Evolutionary conservation across 2,113 vertebrate genomes (phyloP), one percentile per base, ranked within the genome.

Genomic region (Ancistrus triradiatus): DNA sequence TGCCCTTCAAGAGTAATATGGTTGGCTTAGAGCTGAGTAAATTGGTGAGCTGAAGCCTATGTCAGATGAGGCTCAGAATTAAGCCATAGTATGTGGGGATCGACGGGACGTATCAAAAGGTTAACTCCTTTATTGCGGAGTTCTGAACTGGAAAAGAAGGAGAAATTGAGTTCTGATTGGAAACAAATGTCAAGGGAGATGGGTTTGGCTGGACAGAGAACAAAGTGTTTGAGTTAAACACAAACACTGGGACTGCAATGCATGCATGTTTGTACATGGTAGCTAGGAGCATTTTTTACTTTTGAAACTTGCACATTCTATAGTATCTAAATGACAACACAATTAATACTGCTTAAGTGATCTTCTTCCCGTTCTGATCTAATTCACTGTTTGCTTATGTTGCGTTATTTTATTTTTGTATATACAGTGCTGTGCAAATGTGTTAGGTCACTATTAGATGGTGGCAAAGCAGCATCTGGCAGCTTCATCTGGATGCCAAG

Each of bases 181-280:
- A 88, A 87, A 84, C 83, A 88, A 88, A 88, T 87, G 84, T 86
- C 81, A 85, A 66, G 44, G 76, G 70, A 78, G 80, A 86, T 80
- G 77, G 74, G 67, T 74, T 78, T 73, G 60, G 59, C 35, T 25
- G 51, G 27, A 42, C 59, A 62, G 27, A 55, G 60, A 46, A 24
- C 58, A 64, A 28, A 69, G 59, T 66, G 55, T 68, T 49, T 64
- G 52, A 59, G 48, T 19, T 46, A 58, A 37, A 63, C n/a, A 66
- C 43, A 63, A 48, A 72, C 22, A 66, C 28, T 17, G 27, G 22
- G 65, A 42, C 42, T 27, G 42, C 17, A 59, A 27, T 25, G 59
- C 18, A 28, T 48, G 33, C 19, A 19, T 60, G 24, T 15, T 10
- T 38, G 27, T 40, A 35, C 51, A 2, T 24, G 49, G n/a, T n/a